Percentiles rank a stretch among this genome's conserved stretches.
Evolutionary conservation across 2,113 vertebrate genomes (phyloP).

Genomic region (Aspidoscelis tigris): DNA sequence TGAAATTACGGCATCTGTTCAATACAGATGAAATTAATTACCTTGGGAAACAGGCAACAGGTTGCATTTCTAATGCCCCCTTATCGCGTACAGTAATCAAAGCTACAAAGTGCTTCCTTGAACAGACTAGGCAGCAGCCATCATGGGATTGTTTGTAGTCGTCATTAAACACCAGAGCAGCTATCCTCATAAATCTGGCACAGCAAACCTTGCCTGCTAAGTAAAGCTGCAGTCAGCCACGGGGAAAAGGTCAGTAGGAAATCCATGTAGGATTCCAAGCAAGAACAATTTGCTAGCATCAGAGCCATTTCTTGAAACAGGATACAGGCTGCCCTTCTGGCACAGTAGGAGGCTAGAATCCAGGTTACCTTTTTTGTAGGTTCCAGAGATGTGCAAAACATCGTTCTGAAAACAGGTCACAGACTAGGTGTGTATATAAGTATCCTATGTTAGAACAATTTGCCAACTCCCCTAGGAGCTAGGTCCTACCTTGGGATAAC

Average conservation of each 20-base stretch:
- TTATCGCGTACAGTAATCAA: constrained; percentile 23
- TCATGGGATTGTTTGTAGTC: constrained; percentile 32
- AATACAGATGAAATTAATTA: constrained; percentile 71
- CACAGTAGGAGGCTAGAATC: neutral
- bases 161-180: constrained; percentile 9
- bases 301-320: accelerated
- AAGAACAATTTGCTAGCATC: neutral
- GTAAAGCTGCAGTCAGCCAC: neutral
- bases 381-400: too few species aligned
- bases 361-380: accelerated
- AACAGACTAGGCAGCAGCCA: constrained; percentile 44
- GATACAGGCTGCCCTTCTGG: neutral
- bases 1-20: constrained; percentile 71
- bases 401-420: too few species aligned
- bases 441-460: too few species aligned
- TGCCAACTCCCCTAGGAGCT: too few species aligned
- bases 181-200: neutral
- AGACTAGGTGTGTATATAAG: too few species aligned
- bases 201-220: neutral
- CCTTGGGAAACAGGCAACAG: constrained; percentile 66
- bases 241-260: neutral
- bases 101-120: constrained; percentile 35
- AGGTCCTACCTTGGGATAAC: too few species aligned
- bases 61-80: constrained; percentile 59
- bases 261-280: neutral